Evolutionary conservation across 2,113 vertebrate species (phyloP).

Genomic region (Aphyosemion australe): DNA sequence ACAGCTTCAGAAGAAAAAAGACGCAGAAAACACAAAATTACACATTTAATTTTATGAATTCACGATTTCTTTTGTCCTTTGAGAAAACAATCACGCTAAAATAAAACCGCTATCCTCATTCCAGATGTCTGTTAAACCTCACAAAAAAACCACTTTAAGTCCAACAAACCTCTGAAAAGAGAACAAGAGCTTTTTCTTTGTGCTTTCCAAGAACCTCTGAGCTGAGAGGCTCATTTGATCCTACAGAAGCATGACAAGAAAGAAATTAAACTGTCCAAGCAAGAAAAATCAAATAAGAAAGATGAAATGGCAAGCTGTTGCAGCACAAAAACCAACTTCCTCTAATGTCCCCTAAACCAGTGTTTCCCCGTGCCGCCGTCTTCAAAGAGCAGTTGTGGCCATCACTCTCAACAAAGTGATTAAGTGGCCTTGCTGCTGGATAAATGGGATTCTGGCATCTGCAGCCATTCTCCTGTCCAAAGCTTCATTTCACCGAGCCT

Average conservation of each 20-base stretch:
- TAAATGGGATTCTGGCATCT: conserved; percentile 57
- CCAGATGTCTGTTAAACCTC: conserved; percentile 4
- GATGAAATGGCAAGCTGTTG: conserved; percentile 40
- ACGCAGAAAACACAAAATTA: no score
- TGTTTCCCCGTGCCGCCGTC: not conserved
- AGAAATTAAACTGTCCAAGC: conserved; percentile 54
- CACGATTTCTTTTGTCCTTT: no score
- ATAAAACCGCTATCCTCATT: not conserved
- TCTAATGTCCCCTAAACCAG: conserved; percentile 43
- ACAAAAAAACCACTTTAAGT: conserved; percentile 1
- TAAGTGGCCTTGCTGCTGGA: conserved; percentile 44
- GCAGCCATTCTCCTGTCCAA: conserved; percentile 48
- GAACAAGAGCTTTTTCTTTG: conserved; percentile 21
- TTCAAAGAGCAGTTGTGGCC: conserved; percentile 35
- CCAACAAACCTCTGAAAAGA: not conserved
- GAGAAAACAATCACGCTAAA: not conserved
- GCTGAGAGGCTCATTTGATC: conserved; percentile 35
- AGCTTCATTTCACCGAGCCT: conserved; percentile 53
- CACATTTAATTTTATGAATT: no score
- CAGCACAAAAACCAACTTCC: conserved; percentile 34
- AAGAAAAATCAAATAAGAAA: conserved; percentile 44
- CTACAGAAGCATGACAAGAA: conserved; percentile 41
- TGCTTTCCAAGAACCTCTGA: not conserved
- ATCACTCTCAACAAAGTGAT: conserved; percentile 49
- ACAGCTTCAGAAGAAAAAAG: not conserved